These are phyloP conservation scores for Drosophila pachea DNA, from an alignment of 1,140 invertebrate genomes.

Conservation along the genomic window DNA sequence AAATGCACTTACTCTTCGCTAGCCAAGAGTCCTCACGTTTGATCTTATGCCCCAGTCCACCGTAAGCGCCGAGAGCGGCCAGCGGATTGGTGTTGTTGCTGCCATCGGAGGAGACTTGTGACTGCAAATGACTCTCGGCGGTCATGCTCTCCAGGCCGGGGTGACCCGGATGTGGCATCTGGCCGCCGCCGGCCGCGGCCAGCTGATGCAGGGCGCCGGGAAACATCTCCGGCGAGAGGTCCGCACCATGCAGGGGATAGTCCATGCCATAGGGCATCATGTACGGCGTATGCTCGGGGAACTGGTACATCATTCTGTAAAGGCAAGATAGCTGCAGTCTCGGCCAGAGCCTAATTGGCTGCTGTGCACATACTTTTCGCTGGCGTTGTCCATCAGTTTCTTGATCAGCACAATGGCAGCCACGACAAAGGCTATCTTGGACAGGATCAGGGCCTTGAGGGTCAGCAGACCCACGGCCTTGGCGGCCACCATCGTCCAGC, in stretches of 20 bases:
- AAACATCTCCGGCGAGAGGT: slow-evolving; percentile 59
- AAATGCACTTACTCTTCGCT: slow-evolving; percentile 67
- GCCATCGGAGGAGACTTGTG: slow-evolving; percentile 62
- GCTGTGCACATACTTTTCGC: slow-evolving; percentile 59
- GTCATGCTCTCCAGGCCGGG: slow-evolving; percentile 64
- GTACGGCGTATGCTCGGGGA: slow-evolving; percentile 74
- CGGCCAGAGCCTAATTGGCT: no score
- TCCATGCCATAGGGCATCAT: slow-evolving; percentile 78
- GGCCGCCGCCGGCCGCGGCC: slow-evolving; percentile 55
- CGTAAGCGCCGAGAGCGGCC: slow-evolving; percentile 63
- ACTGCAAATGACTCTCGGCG: slow-evolving; percentile 71
- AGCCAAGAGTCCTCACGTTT: slow-evolving; percentile 76
- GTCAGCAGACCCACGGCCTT: slow-evolving; percentile 82
- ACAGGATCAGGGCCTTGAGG: slow-evolving; percentile 82
- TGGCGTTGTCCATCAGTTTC: slow-evolving; percentile 80
- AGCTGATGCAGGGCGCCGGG: slow-evolving; percentile 56
- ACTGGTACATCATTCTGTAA: slow-evolving; percentile 73
- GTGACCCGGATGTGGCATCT: slow-evolving; percentile 60
- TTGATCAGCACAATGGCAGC: slow-evolving; percentile 81
- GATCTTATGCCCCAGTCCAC: slow-evolving; percentile 66
- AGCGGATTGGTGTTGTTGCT: slow-evolving; percentile 70
- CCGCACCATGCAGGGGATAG: slow-evolving; percentile 66
- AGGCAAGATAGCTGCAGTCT: neutral
- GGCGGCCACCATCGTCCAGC: slow-evolving; percentile 81
- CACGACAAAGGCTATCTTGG: slow-evolving; percentile 82